Base-by-base conservation (phyloP, 2,797 vertebrate genomes). In the Trachops cirrhosus region DNA sequence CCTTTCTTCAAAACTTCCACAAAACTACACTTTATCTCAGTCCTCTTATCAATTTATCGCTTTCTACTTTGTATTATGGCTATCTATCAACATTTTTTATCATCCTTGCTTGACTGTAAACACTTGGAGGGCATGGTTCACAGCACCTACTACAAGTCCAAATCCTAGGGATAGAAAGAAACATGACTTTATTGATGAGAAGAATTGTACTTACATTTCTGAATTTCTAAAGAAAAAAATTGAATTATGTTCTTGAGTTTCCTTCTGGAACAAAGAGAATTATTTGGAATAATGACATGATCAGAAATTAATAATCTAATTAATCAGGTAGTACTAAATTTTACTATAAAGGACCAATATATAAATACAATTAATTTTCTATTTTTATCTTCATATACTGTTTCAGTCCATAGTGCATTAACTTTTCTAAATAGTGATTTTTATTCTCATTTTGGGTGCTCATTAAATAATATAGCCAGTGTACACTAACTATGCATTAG, bases 221-320 rank as follows among this genome's bases (percentile, higher is more conserved):
- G 29, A 88, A 95, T 57, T 62, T 82, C 52, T 46, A 5, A 7
- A 78, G 41, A 52, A 91, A 85, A 29, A 29, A 89, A 89, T 29
- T 59, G 2, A 32, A 79, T 19, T 14, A n/a, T 80, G 16, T 62
- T 86, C 44, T 74, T 93, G 11, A 57, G 90, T 92, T 93, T 94
- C n/a, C 39, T 93, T 78, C 41, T 86, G 44, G 52, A 89, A 67
- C 82, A 78, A 59, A 75, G 41, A 70, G 1, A 91, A 62, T 34
- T 80, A 9, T 68, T 91, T 94, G 59, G 14, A 86, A 89, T 50
- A 79, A 84, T 64, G 46, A 26, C 52, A 83, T 46, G 50, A 75
- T 91, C 95, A 71, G 34, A 93, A 94, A 67, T 84, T 87, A 86
- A 48, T 71, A 74, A 50, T 78, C 62, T 37, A 64, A 80, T 70